phyloP scores from a whole-genome alignment of 2,113 vertebrate species.

The Mobula birostris region DNA sequence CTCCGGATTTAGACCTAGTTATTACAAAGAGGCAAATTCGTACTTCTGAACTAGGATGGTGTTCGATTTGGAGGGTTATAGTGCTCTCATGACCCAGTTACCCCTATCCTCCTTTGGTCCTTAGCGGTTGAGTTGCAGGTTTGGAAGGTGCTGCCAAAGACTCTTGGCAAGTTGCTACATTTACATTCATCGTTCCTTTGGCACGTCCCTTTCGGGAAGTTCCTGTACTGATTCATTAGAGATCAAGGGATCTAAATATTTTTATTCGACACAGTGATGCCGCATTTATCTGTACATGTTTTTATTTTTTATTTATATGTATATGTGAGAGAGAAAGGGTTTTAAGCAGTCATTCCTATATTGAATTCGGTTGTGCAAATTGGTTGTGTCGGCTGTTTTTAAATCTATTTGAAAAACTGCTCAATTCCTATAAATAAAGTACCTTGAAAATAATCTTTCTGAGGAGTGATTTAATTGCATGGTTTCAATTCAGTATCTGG shows the following conservation, averaged over 20 bases:
- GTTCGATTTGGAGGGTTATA: not conserved
- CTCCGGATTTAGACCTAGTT: not conserved
- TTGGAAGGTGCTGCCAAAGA: not conserved
- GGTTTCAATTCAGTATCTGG: not conserved
- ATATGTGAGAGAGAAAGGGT: not conserved
- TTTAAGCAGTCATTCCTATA: not conserved
- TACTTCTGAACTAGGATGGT: not conserved
- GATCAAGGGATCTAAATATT: not conserved
- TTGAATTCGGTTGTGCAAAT: not conserved
- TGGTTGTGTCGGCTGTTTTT: not conserved
- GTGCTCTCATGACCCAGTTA: not conserved
- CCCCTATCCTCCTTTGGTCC: not conserved
- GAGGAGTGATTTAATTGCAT: not conserved
- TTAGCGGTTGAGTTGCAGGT: too few species aligned
- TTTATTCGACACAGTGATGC: not conserved
- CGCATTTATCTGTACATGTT: not conserved
- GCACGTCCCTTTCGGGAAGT: not conserved
- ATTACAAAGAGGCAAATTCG: not conserved
- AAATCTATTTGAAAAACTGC: constrained; percentile 8
- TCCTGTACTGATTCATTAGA: not conserved
- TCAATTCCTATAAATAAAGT: not conserved
- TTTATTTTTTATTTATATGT: constrained; percentile 4
- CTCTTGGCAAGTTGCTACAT: not conserved
- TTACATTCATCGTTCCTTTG: not conserved
- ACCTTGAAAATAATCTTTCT: not conserved